Evolutionary conservation across 2,888 invertebrate species (phyloP).

Genomic region (Aphodius sticticus): DNA sequence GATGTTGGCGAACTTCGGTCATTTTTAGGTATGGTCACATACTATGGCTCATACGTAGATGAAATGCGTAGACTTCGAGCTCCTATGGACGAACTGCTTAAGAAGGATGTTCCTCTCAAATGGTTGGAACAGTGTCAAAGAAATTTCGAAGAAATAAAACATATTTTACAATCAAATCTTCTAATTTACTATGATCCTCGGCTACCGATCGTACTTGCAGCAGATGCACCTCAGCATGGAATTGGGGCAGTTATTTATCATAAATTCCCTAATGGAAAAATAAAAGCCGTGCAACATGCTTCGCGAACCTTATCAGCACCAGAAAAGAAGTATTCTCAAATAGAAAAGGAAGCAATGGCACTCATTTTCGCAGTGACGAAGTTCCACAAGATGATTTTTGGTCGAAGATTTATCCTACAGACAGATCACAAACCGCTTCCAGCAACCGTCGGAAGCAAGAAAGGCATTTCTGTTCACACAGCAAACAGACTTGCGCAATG

Average conservation of each 20-base stretch:
- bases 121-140: not conserved
- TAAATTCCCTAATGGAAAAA: not conserved
- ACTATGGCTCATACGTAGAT: not conserved
- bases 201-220: constrained; percentile 13
- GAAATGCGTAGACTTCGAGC: not conserved
- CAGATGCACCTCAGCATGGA: constrained; percentile 17
- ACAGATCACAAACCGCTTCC: constrained; percentile 29
- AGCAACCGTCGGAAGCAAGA: constrained; percentile 35
- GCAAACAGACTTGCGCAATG: constrained; percentile 29
- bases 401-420: constrained; percentile 25
- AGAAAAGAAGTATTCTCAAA: constrained; percentile 18
- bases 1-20: constrained; percentile 19
- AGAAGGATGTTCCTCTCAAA: not conserved
- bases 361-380: constrained; percentile 25
- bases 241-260: constrained; percentile 25
- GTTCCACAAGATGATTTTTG: constrained; percentile 24
- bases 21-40: constrained; percentile 15
- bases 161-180: constrained; percentile 26
- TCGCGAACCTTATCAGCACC: constrained; percentile 11
- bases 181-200: constrained; percentile 30
- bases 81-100: constrained; percentile 22
- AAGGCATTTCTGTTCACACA: constrained; percentile 12
- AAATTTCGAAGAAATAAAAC: constrained; percentile 20
- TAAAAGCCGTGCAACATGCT: constrained; percentile 14
- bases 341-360: constrained; percentile 29